These are phyloP conservation scores for Eristalinus sepulchralis DNA, from an alignment of 2,888 invertebrate species.

Conservation along the genomic window DNA sequence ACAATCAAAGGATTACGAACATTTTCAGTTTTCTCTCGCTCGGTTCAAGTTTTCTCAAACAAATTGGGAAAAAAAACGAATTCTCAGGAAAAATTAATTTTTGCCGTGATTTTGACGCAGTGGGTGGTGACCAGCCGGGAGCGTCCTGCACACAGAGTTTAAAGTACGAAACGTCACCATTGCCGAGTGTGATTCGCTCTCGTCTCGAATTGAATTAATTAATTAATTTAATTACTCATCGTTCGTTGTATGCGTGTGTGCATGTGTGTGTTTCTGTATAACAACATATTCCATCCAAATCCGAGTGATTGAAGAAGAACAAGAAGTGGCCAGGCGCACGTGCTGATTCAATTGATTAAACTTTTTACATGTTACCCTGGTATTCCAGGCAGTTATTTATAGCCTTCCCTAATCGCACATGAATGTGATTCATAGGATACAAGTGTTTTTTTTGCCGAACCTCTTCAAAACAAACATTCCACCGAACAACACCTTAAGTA, in stretches of 20 bases:
- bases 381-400: conserved; percentile 42
- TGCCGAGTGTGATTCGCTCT: conserved; percentile 14
- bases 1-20: neutral
- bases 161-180: neutral
- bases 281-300: conserved; percentile 35
- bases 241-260: neutral
- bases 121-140: too few species aligned
- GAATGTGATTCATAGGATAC: conserved; percentile 56
- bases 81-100: too few species aligned
- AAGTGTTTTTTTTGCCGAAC: conserved; percentile 19
- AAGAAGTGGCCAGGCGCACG: conserved; percentile 61
- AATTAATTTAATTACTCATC: conserved; percentile 48
- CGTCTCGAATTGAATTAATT: neutral
- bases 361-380: conserved; percentile 72
- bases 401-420: conserved; percentile 27
- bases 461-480: conserved; percentile 29
- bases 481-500: neutral
- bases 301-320: conserved; percentile 53
- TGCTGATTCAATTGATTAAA: conserved; percentile 77
- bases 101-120: too few species aligned
- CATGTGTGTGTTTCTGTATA: neutral
- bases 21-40: neutral
- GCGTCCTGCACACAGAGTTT: neutral
- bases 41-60: too few species aligned
- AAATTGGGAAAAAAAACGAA: too few species aligned